Evolutionary conservation across 2,113 vertebrate species (phyloP).

Genomic region (Formicarius rufipectus): DNA sequence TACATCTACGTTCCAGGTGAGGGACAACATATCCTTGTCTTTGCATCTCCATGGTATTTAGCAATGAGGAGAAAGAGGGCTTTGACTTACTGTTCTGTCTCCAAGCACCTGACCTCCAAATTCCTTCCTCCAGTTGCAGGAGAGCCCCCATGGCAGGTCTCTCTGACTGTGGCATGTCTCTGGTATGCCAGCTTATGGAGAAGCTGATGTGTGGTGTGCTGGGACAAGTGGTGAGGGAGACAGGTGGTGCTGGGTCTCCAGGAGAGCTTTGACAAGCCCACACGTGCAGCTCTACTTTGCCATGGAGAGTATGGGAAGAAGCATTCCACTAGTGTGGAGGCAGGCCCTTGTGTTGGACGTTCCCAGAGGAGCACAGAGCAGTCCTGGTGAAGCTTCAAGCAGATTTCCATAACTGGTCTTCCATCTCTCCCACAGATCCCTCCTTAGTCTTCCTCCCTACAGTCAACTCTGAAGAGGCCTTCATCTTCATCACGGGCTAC

Average conservation of each 20-base stretch:
- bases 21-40: background rate
- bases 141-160: background rate
- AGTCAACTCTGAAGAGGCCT: slow-evolving; percentile 59
- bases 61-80: background rate
- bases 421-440: slow-evolving; percentile 74
- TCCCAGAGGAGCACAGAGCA: background rate
- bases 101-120: background rate
- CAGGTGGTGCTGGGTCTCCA: background rate
- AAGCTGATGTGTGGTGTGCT: background rate
- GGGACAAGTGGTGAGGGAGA: background rate
- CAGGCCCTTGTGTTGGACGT: background rate
- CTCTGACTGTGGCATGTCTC: background rate
- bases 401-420: background rate
- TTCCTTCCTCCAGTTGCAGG: background rate
- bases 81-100: background rate
- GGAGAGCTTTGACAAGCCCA: background rate
- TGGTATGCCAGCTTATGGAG: background rate
- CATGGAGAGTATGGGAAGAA: background rate
- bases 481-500: slow-evolving; percentile 84
- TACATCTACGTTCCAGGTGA: slow-evolving; percentile 92
- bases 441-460: slow-evolving; percentile 82
- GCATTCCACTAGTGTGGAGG: background rate
- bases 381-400: background rate
- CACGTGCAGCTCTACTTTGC: background rate
- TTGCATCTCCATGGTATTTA: background rate